Evolutionary conservation across 1,140 invertebrate species (phyloP).

Genomic region (Lethrus apterus): DNA sequence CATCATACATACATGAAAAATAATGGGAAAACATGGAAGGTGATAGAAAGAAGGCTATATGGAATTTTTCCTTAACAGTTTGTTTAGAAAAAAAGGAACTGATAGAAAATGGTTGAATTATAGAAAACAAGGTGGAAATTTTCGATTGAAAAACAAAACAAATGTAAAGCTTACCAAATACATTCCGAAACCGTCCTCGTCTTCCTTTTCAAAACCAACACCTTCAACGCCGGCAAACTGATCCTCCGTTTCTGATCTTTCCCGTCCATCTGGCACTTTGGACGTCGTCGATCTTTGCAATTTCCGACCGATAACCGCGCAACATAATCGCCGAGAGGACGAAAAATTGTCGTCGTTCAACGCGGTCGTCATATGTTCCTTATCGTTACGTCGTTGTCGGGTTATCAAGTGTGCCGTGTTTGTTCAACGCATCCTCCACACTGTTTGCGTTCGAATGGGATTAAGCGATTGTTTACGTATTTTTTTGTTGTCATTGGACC

Average conservation of each 20-base stretch:
- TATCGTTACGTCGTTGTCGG: too few relatives aligned
- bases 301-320: neutral
- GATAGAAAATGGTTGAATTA: too few relatives aligned
- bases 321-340: neutral
- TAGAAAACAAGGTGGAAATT: too few relatives aligned
- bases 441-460: too few relatives aligned
- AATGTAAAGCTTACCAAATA: constrained; percentile 19
- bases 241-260: constrained; percentile 17
- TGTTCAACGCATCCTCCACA: too few relatives aligned
- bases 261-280: neutral
- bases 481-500: too few relatives aligned
- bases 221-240: constrained; percentile 23
- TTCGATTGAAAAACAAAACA: neutral
- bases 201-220: constrained; percentile 16
- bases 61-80: neutral
- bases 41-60: too few relatives aligned
- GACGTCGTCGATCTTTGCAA: constrained; percentile 6
- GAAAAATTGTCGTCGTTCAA: neutral
- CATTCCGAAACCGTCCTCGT: constrained; percentile 16
- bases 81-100: neutral
- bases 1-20: too few relatives aligned
- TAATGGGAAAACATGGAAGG: too few relatives aligned
- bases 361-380: too few relatives aligned
- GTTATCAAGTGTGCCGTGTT: too few relatives aligned
- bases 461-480: too few relatives aligned